phyloP scores from a whole-genome alignment of 1,140 invertebrate species.

The Agraylea sexmaculata region DNA sequence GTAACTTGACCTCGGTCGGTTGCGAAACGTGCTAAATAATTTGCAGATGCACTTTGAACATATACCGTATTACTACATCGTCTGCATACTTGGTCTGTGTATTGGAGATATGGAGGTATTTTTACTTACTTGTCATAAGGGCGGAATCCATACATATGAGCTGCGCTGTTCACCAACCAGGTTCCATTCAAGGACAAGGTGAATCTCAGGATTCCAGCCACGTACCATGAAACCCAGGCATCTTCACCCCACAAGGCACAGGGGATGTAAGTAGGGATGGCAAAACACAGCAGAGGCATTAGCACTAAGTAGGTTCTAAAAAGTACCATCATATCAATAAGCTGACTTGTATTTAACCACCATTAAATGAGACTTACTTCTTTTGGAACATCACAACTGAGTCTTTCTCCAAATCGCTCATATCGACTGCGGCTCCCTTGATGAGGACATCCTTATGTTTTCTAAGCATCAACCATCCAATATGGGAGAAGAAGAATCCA shows the following conservation, averaged over 20 bases:
- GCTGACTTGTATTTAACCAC: not conserved
- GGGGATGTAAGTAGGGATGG: slow-evolving; percentile 60
- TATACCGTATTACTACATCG: not conserved
- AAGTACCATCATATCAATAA: slow-evolving; percentile 4
- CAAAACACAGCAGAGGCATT: slow-evolving; percentile 54
- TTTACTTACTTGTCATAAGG: slow-evolving; percentile 56
- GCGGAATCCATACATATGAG: slow-evolving; percentile 46
- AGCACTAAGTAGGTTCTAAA: slow-evolving; percentile 46
- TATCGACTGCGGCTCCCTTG: slow-evolving; percentile 54
- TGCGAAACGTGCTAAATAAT: no score
- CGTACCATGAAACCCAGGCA: slow-evolving; percentile 14
- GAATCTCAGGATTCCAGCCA: slow-evolving; percentile 45
- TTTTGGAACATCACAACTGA: slow-evolving; percentile 59
- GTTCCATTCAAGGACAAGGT: slow-evolving; percentile 51
- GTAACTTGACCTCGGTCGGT: no score
- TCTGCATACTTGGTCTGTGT: not conserved
- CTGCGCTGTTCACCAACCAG: slow-evolving; percentile 63
- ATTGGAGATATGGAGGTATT: no score
- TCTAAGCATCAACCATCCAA: slow-evolving; percentile 49
- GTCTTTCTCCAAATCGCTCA: slow-evolving; percentile 58
- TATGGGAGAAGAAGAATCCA: slow-evolving; percentile 53
- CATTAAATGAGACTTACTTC: slow-evolving; percentile 33
- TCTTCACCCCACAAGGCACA: slow-evolving; percentile 13
- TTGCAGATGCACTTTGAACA: not conserved
- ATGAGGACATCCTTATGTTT: slow-evolving; percentile 50